Percentiles rank a stretch among this genome's conserved stretches.
These are phyloP conservation scores for Anagyrus pseudococci DNA, from an alignment of 2,888 invertebrate genomes.

Conservation along the genomic window DNA sequence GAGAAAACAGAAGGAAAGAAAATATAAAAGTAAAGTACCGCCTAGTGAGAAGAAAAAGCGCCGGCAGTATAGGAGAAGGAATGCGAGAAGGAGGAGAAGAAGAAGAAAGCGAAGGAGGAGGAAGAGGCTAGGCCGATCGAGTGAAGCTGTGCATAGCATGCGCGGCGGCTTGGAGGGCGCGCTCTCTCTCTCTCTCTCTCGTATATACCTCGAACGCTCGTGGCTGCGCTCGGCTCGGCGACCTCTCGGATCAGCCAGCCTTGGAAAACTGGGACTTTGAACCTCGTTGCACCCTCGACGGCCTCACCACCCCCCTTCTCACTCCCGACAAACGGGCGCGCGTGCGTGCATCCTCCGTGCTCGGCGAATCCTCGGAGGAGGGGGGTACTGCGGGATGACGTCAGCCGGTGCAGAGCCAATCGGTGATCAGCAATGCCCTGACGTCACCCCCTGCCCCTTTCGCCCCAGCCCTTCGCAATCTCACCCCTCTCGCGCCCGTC, in stretches of 20 bases:
- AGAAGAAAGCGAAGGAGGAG: not conserved
- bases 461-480: too few species aligned
- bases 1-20: too few species aligned
- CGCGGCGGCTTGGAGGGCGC: too few species aligned
- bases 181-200: too few species aligned
- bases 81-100: too few species aligned
- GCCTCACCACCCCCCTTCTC: slow-evolving; percentile 2
- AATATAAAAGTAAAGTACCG: too few species aligned
- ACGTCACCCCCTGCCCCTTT: slow-evolving; percentile 57
- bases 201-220: too few species aligned
- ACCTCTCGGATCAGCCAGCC: slow-evolving; percentile 56
- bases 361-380: too few species aligned
- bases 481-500: slow-evolving; percentile 53
- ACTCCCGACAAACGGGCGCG: too few species aligned
- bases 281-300: slow-evolving; percentile 53
- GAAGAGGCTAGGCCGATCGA: not conserved
- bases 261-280: slow-evolving; percentile 61
- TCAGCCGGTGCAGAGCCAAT: slow-evolving; percentile 55
- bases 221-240: slow-evolving; percentile 49
- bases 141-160: too few species aligned
- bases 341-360: not conserved
- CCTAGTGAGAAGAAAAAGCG: too few species aligned
- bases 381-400: slow-evolving; percentile 46
- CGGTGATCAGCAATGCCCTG: slow-evolving; percentile 49
- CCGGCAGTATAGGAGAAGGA: too few species aligned